Conservation (phyloP, 2,888 invertebrate species). For the Lathronympha strigana region DNA sequence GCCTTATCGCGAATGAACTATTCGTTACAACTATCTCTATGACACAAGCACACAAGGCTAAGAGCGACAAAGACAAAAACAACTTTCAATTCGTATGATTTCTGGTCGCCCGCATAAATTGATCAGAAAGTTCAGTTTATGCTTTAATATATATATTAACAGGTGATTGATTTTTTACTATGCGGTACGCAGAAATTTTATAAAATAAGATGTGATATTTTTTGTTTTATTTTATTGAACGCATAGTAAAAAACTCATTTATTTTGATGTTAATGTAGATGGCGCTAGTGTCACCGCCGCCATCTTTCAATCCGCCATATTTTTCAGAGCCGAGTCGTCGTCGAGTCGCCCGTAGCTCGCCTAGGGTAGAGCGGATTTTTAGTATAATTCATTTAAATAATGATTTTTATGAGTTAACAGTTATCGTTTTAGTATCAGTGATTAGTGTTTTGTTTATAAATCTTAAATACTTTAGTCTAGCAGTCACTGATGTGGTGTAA, state of each 20-base stretch:
- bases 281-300: conserved; percentile 66
- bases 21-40: too few relatives aligned
- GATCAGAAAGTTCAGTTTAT: too few relatives aligned
- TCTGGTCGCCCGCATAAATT: too few relatives aligned
- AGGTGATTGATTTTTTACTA: too few relatives aligned
- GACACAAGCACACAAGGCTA: too few relatives aligned
- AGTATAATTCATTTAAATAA: conserved; percentile 69
- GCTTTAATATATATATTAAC: too few relatives aligned
- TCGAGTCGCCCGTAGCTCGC: conserved; percentile 75
- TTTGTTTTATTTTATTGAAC: conserved; percentile 6
- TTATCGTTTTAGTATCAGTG: conserved; percentile 70
- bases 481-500: conserved; percentile 68
- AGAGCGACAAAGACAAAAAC: neutral
- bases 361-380: conserved; percentile 72
- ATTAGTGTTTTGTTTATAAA: conserved; percentile 66
- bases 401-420: conserved; percentile 74
- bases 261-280: conserved; percentile 60
- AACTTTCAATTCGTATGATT: too few relatives aligned
- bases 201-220: neutral
- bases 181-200: too few relatives aligned
- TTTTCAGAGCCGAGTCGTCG: conserved; percentile 64
- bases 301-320: conserved; percentile 81
- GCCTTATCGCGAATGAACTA: too few relatives aligned
- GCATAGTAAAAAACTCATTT: conserved; percentile 45
- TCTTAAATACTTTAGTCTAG: conserved; percentile 55